Conservation (phyloP, 2,797 vertebrate genomes). For the Catostomus latipinnis region DNA sequence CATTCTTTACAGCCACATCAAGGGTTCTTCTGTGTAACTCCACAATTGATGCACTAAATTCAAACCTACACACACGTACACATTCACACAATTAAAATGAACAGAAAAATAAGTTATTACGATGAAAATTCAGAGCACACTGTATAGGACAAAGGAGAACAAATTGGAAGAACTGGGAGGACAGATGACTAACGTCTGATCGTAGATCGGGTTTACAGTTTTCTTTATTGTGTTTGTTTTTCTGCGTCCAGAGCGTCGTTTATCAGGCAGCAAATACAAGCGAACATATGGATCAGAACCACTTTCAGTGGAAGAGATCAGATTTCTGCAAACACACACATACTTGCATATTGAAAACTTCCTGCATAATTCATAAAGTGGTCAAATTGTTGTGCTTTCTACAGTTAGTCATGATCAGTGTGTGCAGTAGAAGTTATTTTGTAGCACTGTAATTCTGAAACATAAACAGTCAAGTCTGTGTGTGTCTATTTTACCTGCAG, state of each 20-base stretch:
- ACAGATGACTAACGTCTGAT: slow-evolving; percentile 86
- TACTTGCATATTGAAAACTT: not conserved
- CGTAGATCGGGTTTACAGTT: slow-evolving; percentile 88
- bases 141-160: too few relatives aligned
- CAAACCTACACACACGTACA: slow-evolving; percentile 80
- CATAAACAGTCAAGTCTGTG: not conserved
- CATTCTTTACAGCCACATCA: slow-evolving; percentile 96
- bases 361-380: not conserved
- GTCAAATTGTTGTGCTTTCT: too few relatives aligned
- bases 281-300: slow-evolving; percentile 94
- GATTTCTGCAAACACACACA: slow-evolving; percentile 79
- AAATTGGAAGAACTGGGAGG: not conserved
- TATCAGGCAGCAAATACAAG: slow-evolving; percentile 95
- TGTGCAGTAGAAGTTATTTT: too few relatives aligned
- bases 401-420: too few relatives aligned
- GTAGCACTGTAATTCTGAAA: not conserved
- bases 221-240: slow-evolving; percentile 94
- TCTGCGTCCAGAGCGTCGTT: slow-evolving; percentile 91
- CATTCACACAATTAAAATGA: slow-evolving; percentile 5
- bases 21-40: slow-evolving; percentile 89
- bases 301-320: slow-evolving; percentile 90
- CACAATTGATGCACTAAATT: slow-evolving; percentile 90
- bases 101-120: too few relatives aligned
- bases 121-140: too few relatives aligned
- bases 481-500: slow-evolving; percentile 82